Evolutionary conservation across 2,113 vertebrate genomes (phyloP).

Genomic region (Pelodiscus sinensis): DNA sequence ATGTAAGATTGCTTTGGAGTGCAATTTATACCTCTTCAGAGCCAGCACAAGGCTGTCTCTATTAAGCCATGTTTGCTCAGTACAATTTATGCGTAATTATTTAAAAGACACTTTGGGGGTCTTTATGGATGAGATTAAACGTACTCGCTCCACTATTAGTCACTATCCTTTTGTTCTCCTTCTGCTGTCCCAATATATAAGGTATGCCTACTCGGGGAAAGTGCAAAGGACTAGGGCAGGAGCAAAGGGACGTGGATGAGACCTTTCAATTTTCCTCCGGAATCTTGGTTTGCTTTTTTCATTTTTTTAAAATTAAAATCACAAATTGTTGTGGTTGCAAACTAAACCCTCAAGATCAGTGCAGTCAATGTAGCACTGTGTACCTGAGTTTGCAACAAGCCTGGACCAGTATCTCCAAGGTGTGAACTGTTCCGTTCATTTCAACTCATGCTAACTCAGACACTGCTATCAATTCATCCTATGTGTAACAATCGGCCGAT

Average conservation of each 20-base stretch:
- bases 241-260: background rate
- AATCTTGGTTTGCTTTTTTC: background rate
- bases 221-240: background rate
- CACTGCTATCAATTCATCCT: conserved; percentile 22
- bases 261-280: background rate
- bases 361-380: background rate
- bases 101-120: background rate
- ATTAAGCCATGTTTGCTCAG: background rate
- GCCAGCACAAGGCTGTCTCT: background rate
- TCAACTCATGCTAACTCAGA: background rate
- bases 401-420: conserved; percentile 18
- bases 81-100: background rate
- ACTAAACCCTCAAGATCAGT: background rate
- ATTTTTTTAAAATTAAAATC: background rate
- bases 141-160: background rate
- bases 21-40: background rate
- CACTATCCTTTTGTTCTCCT: background rate
- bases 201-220: background rate
- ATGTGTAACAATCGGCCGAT: conserved; percentile 11
- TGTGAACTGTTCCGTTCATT: rapidly evolving
- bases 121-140: background rate
- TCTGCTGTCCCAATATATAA: background rate
- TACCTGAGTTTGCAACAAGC: conserved; percentile 30
- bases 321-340: background rate
- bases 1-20: background rate